Percentiles rank a stretch among this genome's conserved stretches.
Conservation (phyloP, 2,797 vertebrate species). For the Lates japonicus region DNA sequence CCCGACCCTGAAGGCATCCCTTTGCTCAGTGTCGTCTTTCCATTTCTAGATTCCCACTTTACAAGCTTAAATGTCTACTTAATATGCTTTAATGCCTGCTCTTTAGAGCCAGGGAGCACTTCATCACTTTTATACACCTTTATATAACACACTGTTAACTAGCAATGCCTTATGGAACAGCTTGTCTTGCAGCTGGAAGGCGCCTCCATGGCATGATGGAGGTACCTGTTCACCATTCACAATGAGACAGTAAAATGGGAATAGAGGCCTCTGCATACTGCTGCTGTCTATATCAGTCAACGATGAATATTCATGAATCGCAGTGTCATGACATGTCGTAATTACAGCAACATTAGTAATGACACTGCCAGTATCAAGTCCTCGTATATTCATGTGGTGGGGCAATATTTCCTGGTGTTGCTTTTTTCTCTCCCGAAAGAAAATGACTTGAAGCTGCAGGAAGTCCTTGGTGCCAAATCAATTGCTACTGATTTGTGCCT, state of each 20-base stretch:
- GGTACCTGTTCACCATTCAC: slow-evolving; percentile 88
- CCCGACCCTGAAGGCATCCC: slow-evolving; percentile 82
- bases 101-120: slow-evolving; percentile 88
- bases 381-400: slow-evolving; percentile 89
- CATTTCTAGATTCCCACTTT: slow-evolving; percentile 87
- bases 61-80: slow-evolving; percentile 91
- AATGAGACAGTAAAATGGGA: slow-evolving; percentile 90
- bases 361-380: slow-evolving; percentile 88
- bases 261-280: slow-evolving; percentile 82
- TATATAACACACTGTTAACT: slow-evolving; percentile 93
- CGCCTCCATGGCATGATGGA: slow-evolving; percentile 86
- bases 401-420: slow-evolving; percentile 85
- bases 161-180: slow-evolving; percentile 89
- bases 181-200: slow-evolving; percentile 88
- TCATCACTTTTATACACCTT: slow-evolving; percentile 92
- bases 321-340: slow-evolving; percentile 91
- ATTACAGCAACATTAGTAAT: slow-evolving; percentile 93
- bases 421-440: slow-evolving; percentile 73
- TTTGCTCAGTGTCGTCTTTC: slow-evolving; percentile 85
- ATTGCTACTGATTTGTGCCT: slow-evolving; percentile 84
- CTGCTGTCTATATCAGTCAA: slow-evolving; percentile 87
- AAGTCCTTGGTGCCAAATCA: slow-evolving; percentile 88
- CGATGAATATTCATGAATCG: slow-evolving; percentile 91
- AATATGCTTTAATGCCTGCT: slow-evolving; percentile 92
- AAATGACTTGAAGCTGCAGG: slow-evolving; percentile 90